Conservation (phyloP, 2,797 vertebrate genomes). For the Characodon lateralis region DNA sequence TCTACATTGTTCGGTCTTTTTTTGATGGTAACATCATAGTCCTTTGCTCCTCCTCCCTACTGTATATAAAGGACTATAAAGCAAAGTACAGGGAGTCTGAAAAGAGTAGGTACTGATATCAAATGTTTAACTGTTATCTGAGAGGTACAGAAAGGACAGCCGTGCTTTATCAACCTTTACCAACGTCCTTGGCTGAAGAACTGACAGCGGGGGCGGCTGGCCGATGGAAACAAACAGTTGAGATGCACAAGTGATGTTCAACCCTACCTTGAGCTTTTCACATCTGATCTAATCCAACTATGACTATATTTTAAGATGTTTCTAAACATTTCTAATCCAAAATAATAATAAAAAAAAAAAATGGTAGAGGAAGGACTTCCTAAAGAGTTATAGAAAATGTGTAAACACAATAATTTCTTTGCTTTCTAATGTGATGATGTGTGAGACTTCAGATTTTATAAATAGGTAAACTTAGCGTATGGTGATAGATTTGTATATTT, state of each 20-base stretch:
- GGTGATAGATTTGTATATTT: neutral
- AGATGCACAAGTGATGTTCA: neutral
- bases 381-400: neutral
- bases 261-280: neutral
- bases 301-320: neutral
- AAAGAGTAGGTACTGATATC: slow-evolving; percentile 44
- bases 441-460: neutral
- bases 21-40: neutral
- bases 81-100: slow-evolving; percentile 2
- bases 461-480: neutral
- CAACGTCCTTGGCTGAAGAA: slow-evolving; percentile 41
- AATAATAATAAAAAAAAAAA: neutral
- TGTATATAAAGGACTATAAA: neutral
- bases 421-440: neutral
- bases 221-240: neutral
- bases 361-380: neutral
- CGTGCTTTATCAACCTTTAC: slow-evolving; percentile 33
- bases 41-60: neutral
- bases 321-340: neutral
- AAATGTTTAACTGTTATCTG: slow-evolving; percentile 55
- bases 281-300: neutral
- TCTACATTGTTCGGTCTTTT: neutral
- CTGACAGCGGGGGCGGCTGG: slow-evolving; percentile 10
- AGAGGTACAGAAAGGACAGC: slow-evolving; percentile 60
- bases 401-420: neutral